phyloP scores from a whole-genome alignment of 2,888 invertebrate genomes.

The Stenotaenia linearis region DNA sequence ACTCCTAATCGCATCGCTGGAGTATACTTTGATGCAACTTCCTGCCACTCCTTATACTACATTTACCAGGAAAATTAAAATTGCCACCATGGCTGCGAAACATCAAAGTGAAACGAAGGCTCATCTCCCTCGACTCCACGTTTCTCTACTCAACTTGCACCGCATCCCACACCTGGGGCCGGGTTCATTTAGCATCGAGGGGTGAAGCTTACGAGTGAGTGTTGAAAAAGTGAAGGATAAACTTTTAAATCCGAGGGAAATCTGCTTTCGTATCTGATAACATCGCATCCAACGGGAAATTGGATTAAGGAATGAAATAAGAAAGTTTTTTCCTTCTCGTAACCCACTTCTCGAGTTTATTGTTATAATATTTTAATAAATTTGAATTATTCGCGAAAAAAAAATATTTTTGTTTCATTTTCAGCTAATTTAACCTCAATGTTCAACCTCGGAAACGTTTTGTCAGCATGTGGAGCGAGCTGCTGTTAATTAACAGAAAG shows the following conservation, averaged over 20 bases:
- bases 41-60: not conserved
- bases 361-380: too few species aligned
- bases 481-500: too few species aligned
- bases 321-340: too few species aligned
- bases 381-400: too few species aligned
- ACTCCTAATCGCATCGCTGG: not conserved
- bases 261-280: too few species aligned
- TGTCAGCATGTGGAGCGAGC: too few species aligned
- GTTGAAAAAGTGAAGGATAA: not conserved
- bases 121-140: not conserved
- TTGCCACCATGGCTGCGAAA: not conserved
- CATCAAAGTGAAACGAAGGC: not conserved
- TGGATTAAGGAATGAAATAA: too few species aligned
- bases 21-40: not conserved
- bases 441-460: too few species aligned
- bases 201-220: not conserved
- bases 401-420: too few species aligned
- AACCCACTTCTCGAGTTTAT: too few species aligned
- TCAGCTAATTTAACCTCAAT: too few species aligned
- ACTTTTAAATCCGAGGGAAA: not conserved
- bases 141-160: not conserved
- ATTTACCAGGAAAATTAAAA: not conserved
- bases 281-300: too few species aligned
- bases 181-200: not conserved
- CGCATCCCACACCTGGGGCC: not conserved